phyloP scores from a whole-genome alignment of 2,797 vertebrate genomes.

The Phataginus tetradactyla region DNA sequence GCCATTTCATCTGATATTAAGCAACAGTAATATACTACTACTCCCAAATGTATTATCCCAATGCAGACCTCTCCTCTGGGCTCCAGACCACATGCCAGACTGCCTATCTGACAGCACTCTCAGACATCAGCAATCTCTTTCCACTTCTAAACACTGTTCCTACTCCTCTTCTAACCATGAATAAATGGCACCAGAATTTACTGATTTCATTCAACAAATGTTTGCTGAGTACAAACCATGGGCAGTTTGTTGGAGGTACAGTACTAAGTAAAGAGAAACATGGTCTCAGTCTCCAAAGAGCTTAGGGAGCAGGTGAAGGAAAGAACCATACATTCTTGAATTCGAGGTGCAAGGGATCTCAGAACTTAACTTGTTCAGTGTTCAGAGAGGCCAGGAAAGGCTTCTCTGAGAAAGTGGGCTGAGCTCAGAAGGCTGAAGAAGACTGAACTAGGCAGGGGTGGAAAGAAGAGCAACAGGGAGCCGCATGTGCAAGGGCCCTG shows the following conservation, averaged over 20 bases:
- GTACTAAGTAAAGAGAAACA: neutral
- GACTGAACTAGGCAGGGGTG: neutral
- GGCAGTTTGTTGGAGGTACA: neutral
- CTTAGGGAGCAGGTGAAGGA: neutral
- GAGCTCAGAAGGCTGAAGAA: neutral
- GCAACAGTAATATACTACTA: neutral
- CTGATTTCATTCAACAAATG: neutral
- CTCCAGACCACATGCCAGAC: neutral
- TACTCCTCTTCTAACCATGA: neutral
- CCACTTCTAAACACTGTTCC: neutral
- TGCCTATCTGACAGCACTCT: neutral
- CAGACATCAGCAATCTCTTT: neutral
- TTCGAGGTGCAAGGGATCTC: neutral
- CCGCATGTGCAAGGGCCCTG: neutral
- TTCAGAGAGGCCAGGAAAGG: neutral
- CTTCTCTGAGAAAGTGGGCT: conserved; percentile 4
- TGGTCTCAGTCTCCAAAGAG: neutral
- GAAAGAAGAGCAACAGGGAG: neutral
- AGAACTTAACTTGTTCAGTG: neutral
- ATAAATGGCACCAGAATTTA: conserved; percentile 1
- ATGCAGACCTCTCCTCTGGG: neutral
- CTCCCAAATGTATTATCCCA: too few species aligned
- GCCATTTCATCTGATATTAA: neutral
- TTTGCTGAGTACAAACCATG: neutral
- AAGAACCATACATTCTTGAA: neutral